These are phyloP conservation scores for Pherbina coryleti DNA, from an alignment of 2,888 invertebrate genomes.

Conservation along the genomic window DNA sequence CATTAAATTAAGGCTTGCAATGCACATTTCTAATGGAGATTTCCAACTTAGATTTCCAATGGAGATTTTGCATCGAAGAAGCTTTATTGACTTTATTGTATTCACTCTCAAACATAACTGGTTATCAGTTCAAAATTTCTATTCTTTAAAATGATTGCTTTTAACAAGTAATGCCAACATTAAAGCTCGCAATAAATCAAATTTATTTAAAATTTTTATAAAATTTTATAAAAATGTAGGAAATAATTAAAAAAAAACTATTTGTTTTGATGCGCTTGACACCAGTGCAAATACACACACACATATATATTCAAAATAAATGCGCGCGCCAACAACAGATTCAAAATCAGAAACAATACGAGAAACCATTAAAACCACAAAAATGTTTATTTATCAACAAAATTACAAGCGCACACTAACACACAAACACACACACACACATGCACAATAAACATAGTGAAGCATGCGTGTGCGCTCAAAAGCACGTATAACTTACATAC, in stretches of 20 bases:
- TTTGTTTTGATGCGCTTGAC: not conserved
- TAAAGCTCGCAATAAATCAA: too few relatives aligned
- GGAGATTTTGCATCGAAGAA: too few relatives aligned
- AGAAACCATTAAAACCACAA: slow-evolving; percentile 14
- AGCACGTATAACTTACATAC: not conserved
- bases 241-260: not conserved
- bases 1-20: too few relatives aligned
- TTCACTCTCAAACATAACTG: too few relatives aligned
- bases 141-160: too few relatives aligned
- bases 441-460: not conserved
- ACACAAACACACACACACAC: not conserved
- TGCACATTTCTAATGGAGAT: too few relatives aligned
- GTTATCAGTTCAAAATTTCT: too few relatives aligned
- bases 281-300: not conserved
- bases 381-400: not conserved
- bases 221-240: not conserved
- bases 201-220: not conserved
- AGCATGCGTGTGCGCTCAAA: not conserved
- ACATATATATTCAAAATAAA: not conserved
- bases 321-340: not conserved
- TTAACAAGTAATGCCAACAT: too few relatives aligned
- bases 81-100: too few relatives aligned
- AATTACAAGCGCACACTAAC: not conserved
- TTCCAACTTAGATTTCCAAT: too few relatives aligned
- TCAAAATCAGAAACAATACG: not conserved